Evolutionary conservation across 2,888 invertebrate genomes (phyloP).

Genomic region (Eueremaeus valkanovi): DNA sequence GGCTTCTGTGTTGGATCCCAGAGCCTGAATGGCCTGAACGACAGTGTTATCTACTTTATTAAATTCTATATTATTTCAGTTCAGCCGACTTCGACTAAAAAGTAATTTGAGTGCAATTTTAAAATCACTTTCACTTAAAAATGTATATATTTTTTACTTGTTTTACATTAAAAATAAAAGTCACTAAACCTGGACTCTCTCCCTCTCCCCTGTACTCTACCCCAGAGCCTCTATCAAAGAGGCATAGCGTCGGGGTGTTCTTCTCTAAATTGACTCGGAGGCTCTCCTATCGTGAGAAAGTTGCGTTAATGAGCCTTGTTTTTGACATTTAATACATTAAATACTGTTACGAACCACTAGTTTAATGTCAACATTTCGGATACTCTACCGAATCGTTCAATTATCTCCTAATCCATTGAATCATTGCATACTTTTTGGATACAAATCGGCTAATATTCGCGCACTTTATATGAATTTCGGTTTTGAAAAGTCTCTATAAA

Average conservation of each 20-base stretch:
- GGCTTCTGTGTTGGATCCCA: too few species aligned
- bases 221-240: too few species aligned
- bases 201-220: too few species aligned
- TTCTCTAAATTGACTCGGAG: conserved; percentile 3
- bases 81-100: neutral
- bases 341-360: conserved; percentile 9
- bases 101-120: conserved; percentile 17
- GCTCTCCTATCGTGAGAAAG: conserved; percentile 16
- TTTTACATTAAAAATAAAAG: conserved; percentile 14
- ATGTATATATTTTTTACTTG: conserved; percentile 3
- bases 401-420: neutral
- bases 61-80: too few species aligned
- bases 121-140: conserved; percentile 5
- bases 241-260: conserved; percentile 2
- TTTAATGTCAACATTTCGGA: conserved; percentile 9
- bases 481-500: neutral
- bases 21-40: too few species aligned
- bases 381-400: neutral
- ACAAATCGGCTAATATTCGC: neutral
- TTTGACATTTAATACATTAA: conserved; percentile 19
- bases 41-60: too few species aligned
- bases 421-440: neutral
- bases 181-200: neutral
- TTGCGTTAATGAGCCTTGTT: conserved; percentile 20
- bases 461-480: neutral